Conservation (phyloP, 2,888 invertebrate species). For the Cephus rjabovi region DNA sequence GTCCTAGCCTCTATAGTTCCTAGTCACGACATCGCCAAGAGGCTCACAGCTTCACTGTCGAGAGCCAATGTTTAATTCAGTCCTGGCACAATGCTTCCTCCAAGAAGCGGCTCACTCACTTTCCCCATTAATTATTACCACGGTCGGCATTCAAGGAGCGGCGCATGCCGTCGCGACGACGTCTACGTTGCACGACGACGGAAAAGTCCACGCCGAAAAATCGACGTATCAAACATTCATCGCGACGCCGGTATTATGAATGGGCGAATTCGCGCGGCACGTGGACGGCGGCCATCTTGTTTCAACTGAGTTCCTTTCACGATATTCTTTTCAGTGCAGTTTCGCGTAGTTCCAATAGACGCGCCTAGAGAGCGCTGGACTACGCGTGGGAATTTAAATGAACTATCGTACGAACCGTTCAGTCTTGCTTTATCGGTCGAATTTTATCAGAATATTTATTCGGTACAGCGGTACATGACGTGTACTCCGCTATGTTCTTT, state of each 20-base stretch:
- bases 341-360: background rate
- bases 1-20: conserved; percentile 26
- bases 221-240: conserved; percentile 37
- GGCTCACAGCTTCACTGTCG: conserved; percentile 44
- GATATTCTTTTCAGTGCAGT: background rate
- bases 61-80: conserved; percentile 51
- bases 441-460: background rate
- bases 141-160: conserved; percentile 33
- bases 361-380: background rate
- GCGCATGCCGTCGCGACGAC: background rate
- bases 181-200: conserved; percentile 36
- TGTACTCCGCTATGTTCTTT: background rate
- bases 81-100: conserved; percentile 50
- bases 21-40: conserved; percentile 52
- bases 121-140: conserved; percentile 47
- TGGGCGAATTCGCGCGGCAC: conserved; percentile 9
- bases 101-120: conserved; percentile 35
- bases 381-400: background rate
- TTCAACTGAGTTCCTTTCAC: background rate
- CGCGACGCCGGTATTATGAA: conserved; percentile 26
- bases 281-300: background rate
- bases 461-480: background rate
- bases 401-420: background rate
- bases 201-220: conserved; percentile 43
- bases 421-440: background rate